phyloP scores from a whole-genome alignment of 2,113 vertebrate genomes.

The Sakesphorus luctuosus region DNA sequence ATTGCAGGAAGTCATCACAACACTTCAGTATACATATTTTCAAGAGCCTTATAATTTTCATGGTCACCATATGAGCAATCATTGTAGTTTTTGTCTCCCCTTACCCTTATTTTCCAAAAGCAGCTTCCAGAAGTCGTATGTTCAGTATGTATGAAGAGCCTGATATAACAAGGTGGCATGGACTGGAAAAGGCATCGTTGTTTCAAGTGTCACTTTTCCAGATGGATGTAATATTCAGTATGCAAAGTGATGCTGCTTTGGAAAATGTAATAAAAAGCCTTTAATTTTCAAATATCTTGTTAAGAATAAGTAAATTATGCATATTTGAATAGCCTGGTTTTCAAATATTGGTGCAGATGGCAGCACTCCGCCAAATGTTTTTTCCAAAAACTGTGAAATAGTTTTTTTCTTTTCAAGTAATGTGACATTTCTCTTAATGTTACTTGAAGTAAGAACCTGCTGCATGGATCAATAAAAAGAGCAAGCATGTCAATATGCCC shows the following conservation, averaged over 20 bases:
- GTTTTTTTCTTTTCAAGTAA: background rate
- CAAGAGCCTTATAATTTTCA: background rate
- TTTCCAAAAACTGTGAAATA: slow-evolving; percentile 23
- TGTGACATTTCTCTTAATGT: background rate
- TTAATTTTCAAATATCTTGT: slow-evolving; percentile 27
- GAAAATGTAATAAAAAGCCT: slow-evolving; percentile 1
- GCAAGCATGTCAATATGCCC: slow-evolving; percentile 3
- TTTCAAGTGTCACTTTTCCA: slow-evolving; percentile 26
- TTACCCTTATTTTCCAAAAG: background rate
- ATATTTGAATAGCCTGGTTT: slow-evolving; percentile 9
- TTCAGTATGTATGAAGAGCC: background rate
- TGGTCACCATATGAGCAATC: background rate
- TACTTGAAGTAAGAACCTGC: slow-evolving; percentile 3
- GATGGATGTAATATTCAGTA: background rate
- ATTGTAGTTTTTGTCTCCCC: background rate
- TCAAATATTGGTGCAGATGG: slow-evolving; percentile 58
- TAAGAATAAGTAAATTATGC: slow-evolving; percentile 23
- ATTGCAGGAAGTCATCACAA: background rate
- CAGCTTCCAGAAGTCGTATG: background rate
- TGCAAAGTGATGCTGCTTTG: background rate
- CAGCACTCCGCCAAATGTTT: slow-evolving; percentile 31
- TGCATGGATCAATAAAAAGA: slow-evolving; percentile 19
- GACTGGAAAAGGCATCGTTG: background rate
- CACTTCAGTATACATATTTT: background rate
- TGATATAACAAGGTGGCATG: background rate